Percentiles rank a stretch among this genome's conserved stretches.
Conservation (phyloP, 2,113 vertebrate species). For the Nothobranchius kuhntae region DNA sequence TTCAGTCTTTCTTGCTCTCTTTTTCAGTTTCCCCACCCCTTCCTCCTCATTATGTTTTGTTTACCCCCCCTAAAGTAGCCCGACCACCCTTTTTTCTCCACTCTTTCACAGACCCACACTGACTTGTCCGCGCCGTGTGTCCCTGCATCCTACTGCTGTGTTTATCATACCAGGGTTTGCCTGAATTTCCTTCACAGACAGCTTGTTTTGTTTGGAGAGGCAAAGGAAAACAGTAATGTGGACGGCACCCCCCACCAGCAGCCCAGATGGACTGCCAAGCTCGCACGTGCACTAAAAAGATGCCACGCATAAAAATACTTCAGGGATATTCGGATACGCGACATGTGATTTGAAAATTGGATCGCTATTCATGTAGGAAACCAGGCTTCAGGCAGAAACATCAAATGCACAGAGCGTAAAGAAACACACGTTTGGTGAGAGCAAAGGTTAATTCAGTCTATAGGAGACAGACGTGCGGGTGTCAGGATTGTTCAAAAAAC, state of each 20-base stretch:
- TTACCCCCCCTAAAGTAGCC: constrained; percentile 68
- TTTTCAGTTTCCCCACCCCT: constrained; percentile 27
- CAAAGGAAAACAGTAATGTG: constrained; percentile 66
- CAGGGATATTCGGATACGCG: constrained; percentile 17
- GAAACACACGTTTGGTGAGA: constrained; percentile 21
- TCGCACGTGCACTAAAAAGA: constrained; percentile 37
- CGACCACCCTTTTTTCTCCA: constrained; percentile 4
- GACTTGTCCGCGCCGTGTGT: constrained; percentile 56
- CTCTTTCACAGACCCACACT: constrained; percentile 47
- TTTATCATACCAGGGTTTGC: constrained; percentile 60
- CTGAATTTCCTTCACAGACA: constrained; percentile 50
- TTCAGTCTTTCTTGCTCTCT: constrained; percentile 39
- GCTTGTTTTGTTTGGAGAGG: constrained; percentile 75
- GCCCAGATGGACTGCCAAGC: constrained; percentile 65
- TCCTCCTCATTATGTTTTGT: constrained; percentile 73
- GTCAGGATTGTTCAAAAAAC: constrained; percentile 35
- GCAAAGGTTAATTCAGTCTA: constrained; percentile 43
- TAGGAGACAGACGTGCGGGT: constrained; percentile 34
- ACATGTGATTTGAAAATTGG: constrained; percentile 28
- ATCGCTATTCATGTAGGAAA: constrained; percentile 9
- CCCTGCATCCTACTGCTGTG: constrained; percentile 56
- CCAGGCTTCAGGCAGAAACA: neutral
- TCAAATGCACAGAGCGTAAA: constrained; percentile 4
- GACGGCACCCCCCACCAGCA: constrained; percentile 45
- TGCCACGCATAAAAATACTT: constrained; percentile 31